Evolutionary conservation across 2,113 vertebrate species (phyloP).

Genomic region (Pipra filicauda): DNA sequence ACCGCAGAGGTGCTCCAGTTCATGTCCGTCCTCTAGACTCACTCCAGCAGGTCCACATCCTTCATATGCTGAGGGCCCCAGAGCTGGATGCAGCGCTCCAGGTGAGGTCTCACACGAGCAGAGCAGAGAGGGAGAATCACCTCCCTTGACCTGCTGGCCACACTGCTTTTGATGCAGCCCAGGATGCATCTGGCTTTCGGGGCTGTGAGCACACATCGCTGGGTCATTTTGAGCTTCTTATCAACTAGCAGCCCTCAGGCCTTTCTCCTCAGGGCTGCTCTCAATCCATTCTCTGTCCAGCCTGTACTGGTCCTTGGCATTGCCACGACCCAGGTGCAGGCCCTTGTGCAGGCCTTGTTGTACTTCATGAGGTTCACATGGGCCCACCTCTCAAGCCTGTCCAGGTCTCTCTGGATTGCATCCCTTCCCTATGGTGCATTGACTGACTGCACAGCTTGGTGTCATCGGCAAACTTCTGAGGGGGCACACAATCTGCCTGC

Average conservation of each 20-base stretch:
- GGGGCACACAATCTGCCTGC: accelerated
- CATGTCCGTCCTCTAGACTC: background rate
- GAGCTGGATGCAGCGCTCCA: background rate
- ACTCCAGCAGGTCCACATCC: background rate
- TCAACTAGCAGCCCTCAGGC: background rate
- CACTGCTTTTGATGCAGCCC: background rate
- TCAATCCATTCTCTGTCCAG: background rate
- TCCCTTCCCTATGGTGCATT: background rate
- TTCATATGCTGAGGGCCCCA: background rate
- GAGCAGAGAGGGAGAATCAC: background rate
- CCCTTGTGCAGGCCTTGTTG: background rate
- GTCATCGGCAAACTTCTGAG: background rate
- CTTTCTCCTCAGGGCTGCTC: background rate
- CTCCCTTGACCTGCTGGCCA: background rate
- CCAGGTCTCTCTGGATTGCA: background rate
- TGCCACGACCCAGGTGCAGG: background rate
- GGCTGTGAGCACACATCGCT: background rate
- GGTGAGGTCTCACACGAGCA: background rate
- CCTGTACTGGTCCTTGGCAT: background rate
- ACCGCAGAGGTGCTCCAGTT: background rate
- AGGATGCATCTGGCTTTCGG: background rate
- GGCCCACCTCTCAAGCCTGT: background rate
- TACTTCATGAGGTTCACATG: background rate
- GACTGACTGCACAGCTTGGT: background rate
- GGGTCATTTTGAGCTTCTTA: background rate